Conservation (phyloP, 2,797 vertebrate species). For the Yasuhikotakia modesta region DNA sequence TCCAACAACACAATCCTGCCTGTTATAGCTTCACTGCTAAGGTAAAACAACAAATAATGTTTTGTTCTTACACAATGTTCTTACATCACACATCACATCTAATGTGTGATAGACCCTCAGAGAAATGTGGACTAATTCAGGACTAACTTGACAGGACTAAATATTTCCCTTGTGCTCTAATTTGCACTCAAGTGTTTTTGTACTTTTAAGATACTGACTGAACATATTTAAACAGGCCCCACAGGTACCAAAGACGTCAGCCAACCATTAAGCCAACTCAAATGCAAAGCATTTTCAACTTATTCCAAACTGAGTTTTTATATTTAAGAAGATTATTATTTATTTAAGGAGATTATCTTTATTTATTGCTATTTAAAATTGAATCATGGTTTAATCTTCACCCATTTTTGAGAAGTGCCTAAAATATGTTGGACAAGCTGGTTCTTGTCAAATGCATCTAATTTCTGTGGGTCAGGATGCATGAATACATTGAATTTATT, state of each 20-base stretch:
- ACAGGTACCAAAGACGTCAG: neutral
- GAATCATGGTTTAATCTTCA: too few species aligned
- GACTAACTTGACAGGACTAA: neutral
- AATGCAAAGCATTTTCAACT: slow-evolving; percentile 4
- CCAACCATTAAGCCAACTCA: neutral
- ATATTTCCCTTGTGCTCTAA: slow-evolving; percentile 30
- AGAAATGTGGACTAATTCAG: slow-evolving; percentile 10
- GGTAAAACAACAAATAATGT: slow-evolving; percentile 34
- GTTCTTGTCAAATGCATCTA: too few species aligned
- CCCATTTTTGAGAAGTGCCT: too few species aligned
- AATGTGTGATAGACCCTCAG: slow-evolving; percentile 6
- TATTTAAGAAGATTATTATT: too few species aligned
- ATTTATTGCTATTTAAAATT: too few species aligned
- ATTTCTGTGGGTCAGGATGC: too few species aligned
- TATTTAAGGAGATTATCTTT: too few species aligned
- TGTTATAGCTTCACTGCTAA: slow-evolving; percentile 28
- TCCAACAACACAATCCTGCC: neutral
- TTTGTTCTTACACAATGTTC: slow-evolving; percentile 3
- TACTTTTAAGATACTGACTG: too few species aligned
- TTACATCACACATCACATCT: slow-evolving; percentile 30
- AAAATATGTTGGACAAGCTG: too few species aligned
- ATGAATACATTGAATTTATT: too few species aligned
- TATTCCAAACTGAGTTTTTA: neutral
- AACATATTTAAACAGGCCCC: too few species aligned
- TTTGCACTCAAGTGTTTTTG: neutral